These are phyloP conservation scores for Pteronotus mesoamericanus DNA, from an alignment of 2,797 vertebrate species.

Conservation along the genomic window DNA sequence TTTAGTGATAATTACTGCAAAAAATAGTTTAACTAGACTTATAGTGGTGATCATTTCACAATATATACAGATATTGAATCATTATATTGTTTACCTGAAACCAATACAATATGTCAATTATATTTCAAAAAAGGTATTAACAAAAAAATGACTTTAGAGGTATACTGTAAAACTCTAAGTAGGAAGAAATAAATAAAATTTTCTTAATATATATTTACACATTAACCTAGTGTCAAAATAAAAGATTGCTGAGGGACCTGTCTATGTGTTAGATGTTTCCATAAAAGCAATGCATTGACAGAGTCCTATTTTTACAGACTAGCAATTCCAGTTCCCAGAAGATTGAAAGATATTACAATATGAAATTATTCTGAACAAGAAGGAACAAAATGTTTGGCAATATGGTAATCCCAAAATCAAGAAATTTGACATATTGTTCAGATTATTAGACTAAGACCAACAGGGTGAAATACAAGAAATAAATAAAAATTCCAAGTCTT, in stretches of 20 bases:
- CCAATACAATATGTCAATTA: neutral
- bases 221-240: neutral
- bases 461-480: neutral
- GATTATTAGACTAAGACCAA: neutral
- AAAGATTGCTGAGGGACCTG: neutral
- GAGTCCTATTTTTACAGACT: neutral
- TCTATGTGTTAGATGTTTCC: neutral
- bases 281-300: neutral
- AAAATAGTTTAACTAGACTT: neutral
- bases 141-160: neutral
- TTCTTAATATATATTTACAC: neutral
- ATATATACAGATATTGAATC: neutral
- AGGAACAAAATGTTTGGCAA: neutral
- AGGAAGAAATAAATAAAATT: neutral
- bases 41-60: neutral
- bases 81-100: neutral
- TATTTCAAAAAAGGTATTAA: neutral
- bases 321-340: neutral
- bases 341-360: neutral
- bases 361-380: neutral
- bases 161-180: neutral
- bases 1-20: neutral
- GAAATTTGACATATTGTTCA: neutral
- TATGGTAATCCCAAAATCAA: neutral
- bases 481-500: neutral